These are phyloP conservation scores for Dunckerocampus dactyliophorus DNA, from an alignment of 2,113 vertebrate genomes.

Conservation along the genomic window DNA sequence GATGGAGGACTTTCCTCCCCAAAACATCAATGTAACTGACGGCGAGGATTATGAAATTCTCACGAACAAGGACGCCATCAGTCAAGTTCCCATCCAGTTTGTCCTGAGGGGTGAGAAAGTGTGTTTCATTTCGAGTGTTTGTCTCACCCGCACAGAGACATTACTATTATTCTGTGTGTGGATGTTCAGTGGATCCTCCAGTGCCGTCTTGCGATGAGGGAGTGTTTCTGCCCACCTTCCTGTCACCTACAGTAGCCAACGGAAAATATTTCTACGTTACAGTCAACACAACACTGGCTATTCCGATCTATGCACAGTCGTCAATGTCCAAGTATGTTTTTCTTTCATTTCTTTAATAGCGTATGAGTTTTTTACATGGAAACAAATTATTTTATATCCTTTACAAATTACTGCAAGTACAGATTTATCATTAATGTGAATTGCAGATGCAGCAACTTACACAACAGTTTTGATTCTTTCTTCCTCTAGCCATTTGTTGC, in stretches of 20 bases:
- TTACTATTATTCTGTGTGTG: neutral
- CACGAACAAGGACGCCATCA: slow-evolving; percentile 7
- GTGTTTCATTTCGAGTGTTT: neutral
- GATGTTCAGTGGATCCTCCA: slow-evolving; percentile 28
- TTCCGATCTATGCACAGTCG: slow-evolving; percentile 15
- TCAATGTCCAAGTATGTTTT: neutral
- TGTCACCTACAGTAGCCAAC: slow-evolving; percentile 37
- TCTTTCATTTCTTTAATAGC: neutral
- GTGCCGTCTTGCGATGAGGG: slow-evolving; percentile 33
- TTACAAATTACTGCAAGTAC: no score
- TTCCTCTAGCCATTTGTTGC: no score
- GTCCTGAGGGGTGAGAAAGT: slow-evolving; percentile 17
- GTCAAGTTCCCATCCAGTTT: slow-evolving; percentile 55
- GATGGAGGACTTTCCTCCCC: slow-evolving; percentile 50
- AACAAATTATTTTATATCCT: no score
- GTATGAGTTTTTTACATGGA: no score
- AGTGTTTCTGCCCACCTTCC: slow-evolving; percentile 33
- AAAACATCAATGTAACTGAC: slow-evolving; percentile 16
- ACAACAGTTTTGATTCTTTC: no score
- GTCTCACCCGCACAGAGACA: neutral
- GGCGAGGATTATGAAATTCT: accelerated
- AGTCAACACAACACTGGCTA: slow-evolving; percentile 13
- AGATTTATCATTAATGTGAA: no score
- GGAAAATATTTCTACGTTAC: neutral
- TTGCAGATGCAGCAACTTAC: no score